Percentiles rank a stretch among this genome's conserved stretches.
These are phyloP conservation scores for Pluvialis apricaria DNA, from an alignment of 2,113 vertebrate genomes.

Conservation along the genomic window DNA sequence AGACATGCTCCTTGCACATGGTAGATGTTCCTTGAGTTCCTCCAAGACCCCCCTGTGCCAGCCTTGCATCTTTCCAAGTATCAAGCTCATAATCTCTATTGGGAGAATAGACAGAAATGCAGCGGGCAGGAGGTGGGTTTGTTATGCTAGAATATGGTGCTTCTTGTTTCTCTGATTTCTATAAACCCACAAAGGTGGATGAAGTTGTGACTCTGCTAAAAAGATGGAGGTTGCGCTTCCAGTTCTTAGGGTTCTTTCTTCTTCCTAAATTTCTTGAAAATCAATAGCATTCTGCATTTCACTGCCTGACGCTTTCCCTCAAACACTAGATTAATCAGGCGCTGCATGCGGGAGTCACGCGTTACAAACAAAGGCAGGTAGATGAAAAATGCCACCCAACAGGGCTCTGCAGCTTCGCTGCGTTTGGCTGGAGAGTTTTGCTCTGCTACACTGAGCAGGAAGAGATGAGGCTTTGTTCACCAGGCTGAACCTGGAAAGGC, in stretches of 20 bases:
- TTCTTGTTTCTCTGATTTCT: background rate
- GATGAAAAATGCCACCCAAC: background rate
- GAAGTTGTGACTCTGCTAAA: background rate
- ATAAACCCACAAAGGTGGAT: background rate
- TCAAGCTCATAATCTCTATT: background rate
- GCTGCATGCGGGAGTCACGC: rapidly evolving
- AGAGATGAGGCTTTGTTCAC: background rate
- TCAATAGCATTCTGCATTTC: background rate
- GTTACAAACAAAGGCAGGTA: background rate
- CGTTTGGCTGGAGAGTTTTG: background rate
- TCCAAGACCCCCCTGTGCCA: background rate
- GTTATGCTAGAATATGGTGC: background rate
- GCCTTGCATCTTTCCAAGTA: background rate
- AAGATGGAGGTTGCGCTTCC: background rate
- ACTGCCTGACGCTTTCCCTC: background rate
- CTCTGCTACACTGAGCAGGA: background rate
- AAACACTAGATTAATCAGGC: background rate
- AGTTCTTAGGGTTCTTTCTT: background rate
- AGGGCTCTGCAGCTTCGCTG: background rate
- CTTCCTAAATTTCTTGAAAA: background rate
- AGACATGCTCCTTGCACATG: background rate
- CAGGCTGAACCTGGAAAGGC: background rate
- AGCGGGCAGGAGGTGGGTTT: background rate
- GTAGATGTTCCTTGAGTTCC: background rate
- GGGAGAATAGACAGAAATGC: background rate